A percentile compares a stretch with the other conserved stretches of the same genome.
phyloP scores from a whole-genome alignment of 1,140 invertebrate genomes.

The Mamestra configurata region DNA sequence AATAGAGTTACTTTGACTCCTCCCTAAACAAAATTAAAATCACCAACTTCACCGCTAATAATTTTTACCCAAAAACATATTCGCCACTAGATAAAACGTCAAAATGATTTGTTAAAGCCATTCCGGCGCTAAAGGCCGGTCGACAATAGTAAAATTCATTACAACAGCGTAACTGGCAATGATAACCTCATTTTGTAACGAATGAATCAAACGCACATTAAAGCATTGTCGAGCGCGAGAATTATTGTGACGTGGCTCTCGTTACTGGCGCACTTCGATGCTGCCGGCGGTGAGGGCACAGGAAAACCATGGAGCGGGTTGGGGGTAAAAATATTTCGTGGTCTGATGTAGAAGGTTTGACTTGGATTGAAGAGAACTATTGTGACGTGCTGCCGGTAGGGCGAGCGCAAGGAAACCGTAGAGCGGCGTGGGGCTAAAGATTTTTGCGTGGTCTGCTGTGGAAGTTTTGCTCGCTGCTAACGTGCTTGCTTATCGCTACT shows the following conservation, averaged over 20 bases:
- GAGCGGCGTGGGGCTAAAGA: too few relatives aligned
- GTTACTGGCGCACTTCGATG: slow-evolving; percentile 78
- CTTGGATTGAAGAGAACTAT: too few relatives aligned
- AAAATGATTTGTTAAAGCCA: slow-evolving; percentile 44
- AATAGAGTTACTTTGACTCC: too few relatives aligned
- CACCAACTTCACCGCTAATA: not conserved
- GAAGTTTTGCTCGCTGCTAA: too few relatives aligned
- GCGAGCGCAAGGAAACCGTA: too few relatives aligned
- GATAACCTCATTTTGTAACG: slow-evolving; percentile 85
- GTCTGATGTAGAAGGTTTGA: too few relatives aligned
- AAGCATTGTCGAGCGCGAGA: slow-evolving; percentile 85
- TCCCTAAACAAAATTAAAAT: not conserved
- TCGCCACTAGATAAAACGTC: slow-evolving; percentile 31
- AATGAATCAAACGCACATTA: slow-evolving; percentile 86
- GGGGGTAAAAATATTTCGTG: not conserved
- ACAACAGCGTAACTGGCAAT: slow-evolving; percentile 76
- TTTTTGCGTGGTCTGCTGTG: too few relatives aligned
- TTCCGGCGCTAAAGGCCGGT: slow-evolving; percentile 37
- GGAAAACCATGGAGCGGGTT: slow-evolving; percentile 50
- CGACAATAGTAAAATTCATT: slow-evolving; percentile 81
- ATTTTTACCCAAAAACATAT: slow-evolving; percentile 2
- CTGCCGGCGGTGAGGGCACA: slow-evolving; percentile 57
- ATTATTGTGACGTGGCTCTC: slow-evolving; percentile 85
- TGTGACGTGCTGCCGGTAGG: too few relatives aligned
- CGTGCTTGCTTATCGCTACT: too few relatives aligned